These are phyloP conservation scores for Bombus superbus DNA, from an alignment of 1,140 invertebrate species.

Conservation along the genomic window DNA sequence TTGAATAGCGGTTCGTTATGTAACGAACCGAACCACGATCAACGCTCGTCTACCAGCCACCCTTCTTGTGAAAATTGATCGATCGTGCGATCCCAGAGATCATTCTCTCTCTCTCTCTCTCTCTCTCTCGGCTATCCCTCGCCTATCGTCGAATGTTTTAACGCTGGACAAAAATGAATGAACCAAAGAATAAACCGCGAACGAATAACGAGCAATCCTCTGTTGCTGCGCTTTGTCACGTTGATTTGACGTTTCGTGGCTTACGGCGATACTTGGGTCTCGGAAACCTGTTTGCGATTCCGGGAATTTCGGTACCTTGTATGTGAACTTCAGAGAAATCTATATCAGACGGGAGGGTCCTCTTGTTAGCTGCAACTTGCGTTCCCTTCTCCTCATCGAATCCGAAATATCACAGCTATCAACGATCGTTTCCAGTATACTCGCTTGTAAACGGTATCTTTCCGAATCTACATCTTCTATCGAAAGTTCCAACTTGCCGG, in stretches of 20 bases:
- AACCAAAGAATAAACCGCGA: too few relatives aligned
- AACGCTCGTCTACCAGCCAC: constrained; percentile 3
- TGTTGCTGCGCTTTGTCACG: neutral
- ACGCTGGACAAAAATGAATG: neutral
- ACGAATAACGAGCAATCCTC: neutral
- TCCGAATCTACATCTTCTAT: neutral
- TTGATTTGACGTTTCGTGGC: neutral
- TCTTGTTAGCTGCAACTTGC: neutral
- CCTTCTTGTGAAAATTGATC: constrained; percentile 32
- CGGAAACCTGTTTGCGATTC: neutral
- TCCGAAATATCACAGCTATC: neutral
- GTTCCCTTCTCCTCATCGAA: neutral
- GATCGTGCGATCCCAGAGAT: constrained; percentile 22
- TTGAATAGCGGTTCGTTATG: constrained; percentile 1
- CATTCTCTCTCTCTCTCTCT: neutral
- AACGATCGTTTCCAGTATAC: too few relatives aligned
- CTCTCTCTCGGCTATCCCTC: neutral
- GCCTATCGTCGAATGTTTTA: neutral
- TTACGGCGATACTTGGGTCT: too few relatives aligned
- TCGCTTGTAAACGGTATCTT: neutral
- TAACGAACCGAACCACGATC: constrained; percentile 7
- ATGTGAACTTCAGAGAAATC: neutral
- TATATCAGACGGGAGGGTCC: neutral
- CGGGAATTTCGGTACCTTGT: neutral
- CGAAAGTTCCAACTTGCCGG: too few relatives aligned